Base-by-base conservation (phyloP, 2,797 vertebrate species). In the Antennarius maculatus region DNA sequence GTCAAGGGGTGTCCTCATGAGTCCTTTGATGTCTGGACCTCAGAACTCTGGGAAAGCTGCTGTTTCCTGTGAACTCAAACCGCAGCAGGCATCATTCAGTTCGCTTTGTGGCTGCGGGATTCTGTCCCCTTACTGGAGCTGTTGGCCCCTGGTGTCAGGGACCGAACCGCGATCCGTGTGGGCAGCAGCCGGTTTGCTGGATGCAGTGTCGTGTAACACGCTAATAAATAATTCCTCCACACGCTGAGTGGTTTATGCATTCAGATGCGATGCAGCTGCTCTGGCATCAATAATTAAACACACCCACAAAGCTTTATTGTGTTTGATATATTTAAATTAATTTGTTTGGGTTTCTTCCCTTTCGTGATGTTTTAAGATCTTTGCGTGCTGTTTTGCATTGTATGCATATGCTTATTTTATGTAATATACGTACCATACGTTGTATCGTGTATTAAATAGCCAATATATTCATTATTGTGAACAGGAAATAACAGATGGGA, bases 141-240 rank as follows among this genome's bases (percentile, higher is more conserved):
- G 5, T 4, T 15, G 4, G 15, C 31, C 31, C 31, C 31, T 10
- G 34, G 7, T 13, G 11, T 13, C 10, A 4, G 47, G 14, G 17
- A 5, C 11, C n/a, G 15, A 52, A 47, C 52, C 29, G 6, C n/a
- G 2, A 2, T 29, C 29, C 6, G 17, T 29, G 58, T 29, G 5
- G 11, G 16, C 29, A 13, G 45, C 23, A 31, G 39, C 37, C 31
- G 34, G 29, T 68, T 58, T 29, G 7, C 5, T 72, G 34, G 23
- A 15, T 48, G 54, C 9, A 8, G 69, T 71, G 54, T 88, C 57
- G 2, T 48, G 60, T 85, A 42, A 62, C 79, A 69, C 2, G 15
- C 66, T 79, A n/a, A 83, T 86, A 28, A 89, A 87, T 83, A 64
- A 89, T 86, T 84, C 27, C 48, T 77, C 50, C 43, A 17, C 60